Conservation (phyloP, 2,888 invertebrate species). For the Epirrhoe alternata region DNA sequence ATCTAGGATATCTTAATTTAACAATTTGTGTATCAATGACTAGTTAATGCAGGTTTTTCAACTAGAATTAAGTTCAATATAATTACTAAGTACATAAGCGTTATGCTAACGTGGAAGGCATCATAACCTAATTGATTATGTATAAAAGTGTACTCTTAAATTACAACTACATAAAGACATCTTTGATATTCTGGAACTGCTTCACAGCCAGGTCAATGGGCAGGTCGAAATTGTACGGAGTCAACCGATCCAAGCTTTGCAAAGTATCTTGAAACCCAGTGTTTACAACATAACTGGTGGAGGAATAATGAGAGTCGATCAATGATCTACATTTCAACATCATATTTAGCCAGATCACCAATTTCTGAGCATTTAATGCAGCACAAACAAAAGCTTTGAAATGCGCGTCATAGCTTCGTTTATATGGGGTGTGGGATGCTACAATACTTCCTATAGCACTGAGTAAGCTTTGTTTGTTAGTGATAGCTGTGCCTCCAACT, state of each 20-base stretch:
- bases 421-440: conserved; percentile 95
- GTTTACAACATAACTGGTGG: conserved; percentile 98
- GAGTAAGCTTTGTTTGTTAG: conserved; percentile 94
- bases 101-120: conserved; percentile 61
- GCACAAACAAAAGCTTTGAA: conserved; percentile 99
- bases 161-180: conserved; percentile 91
- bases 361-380: conserved; percentile 96
- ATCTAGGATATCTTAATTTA: conserved; percentile 10
- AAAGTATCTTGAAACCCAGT: conserved; percentile 99
- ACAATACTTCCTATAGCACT: conserved; percentile 97
- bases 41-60: conserved; percentile 41
- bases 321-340: conserved; percentile 94
- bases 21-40: conserved; percentile 34
- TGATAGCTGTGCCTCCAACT: conserved; percentile 93
- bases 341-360: conserved; percentile 97
- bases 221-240: conserved; percentile 94
- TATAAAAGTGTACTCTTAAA: conserved; percentile 69
- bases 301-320: conserved; percentile 91
- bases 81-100: conserved; percentile 47
- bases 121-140: conserved; percentile 59
- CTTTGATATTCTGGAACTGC: conserved; percentile 98
- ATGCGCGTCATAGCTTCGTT: conserved; percentile 97
- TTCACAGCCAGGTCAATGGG: conserved; percentile 98
- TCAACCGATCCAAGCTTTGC: conserved; percentile 94
- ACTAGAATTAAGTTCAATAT: conserved; percentile 52